A percentile compares a stretch with the other conserved stretches of the same genome.
phyloP scores from a whole-genome alignment of 2,888 invertebrate genomes.

The Melanophora roralis region DNA sequence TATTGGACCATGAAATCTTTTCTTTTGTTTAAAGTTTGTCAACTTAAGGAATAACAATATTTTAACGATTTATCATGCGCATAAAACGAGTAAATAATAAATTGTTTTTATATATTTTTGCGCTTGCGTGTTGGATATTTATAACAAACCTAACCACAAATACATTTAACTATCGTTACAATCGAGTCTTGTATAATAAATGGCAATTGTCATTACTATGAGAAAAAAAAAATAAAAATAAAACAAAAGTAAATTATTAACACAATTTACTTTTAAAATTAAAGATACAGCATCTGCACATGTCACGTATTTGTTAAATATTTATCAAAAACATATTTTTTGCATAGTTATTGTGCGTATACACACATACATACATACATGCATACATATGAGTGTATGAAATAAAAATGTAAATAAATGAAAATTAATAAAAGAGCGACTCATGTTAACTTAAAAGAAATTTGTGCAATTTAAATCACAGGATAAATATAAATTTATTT shows the following conservation, averaged over 20 bases:
- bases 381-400: no score
- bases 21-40: constrained; percentile 11
- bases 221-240: neutral
- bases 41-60: neutral
- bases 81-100: neutral
- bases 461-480: no score
- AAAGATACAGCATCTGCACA: neutral
- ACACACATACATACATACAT: no score
- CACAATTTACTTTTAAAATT: neutral
- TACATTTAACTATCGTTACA: neutral
- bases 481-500: no score
- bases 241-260: constrained; percentile 11
- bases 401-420: no score
- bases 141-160: neutral
- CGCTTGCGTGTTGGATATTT: neutral
- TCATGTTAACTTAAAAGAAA: no score
- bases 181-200: neutral
- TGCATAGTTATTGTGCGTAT: no score
- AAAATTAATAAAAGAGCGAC: no score
- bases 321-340: neutral
- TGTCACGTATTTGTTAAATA: constrained; percentile 42
- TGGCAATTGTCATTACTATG: neutral
- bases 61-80: neutral
- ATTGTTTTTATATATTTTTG: neutral
- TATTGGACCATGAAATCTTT: neutral